These are phyloP conservation scores for Gorsachius goisagi DNA, from an alignment of 2,113 vertebrate genomes.

Conservation along the genomic window DNA sequence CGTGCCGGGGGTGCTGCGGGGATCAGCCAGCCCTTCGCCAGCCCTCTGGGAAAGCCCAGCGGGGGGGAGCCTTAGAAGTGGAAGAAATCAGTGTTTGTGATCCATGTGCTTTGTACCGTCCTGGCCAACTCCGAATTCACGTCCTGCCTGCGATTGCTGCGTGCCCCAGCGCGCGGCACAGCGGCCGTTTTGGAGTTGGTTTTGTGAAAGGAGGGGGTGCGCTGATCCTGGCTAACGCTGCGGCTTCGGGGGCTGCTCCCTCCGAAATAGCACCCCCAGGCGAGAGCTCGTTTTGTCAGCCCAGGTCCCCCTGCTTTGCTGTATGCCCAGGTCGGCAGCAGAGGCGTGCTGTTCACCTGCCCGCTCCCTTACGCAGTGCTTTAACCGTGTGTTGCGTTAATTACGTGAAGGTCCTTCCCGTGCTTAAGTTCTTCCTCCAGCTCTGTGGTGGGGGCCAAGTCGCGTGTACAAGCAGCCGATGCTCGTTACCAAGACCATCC, in stretches of 20 bases:
- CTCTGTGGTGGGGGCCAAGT: neutral
- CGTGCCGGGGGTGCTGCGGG: rapidly evolving
- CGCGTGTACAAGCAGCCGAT: rapidly evolving
- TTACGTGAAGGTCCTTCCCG: neutral
- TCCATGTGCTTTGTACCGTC: neutral
- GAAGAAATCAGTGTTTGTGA: neutral
- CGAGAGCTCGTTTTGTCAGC: too few species aligned
- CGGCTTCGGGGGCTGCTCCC: neutral
- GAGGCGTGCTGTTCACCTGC: neutral
- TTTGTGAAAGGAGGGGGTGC: neutral
- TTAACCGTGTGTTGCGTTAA: neutral
- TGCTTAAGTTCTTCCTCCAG: neutral
- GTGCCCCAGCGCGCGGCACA: rapidly evolving
- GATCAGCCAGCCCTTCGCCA: neutral
- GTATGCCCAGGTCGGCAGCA: rapidly evolving
- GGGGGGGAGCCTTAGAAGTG: neutral
- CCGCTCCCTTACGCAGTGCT: rapidly evolving
- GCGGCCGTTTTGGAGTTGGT: neutral
- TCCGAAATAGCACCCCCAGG: neutral
- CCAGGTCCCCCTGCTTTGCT: neutral
- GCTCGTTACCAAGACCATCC: neutral
- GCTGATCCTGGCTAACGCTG: neutral
- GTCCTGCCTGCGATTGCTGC: neutral
- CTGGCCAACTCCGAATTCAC: rapidly evolving
- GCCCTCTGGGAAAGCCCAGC: neutral